A percentile compares a stretch with the other conserved stretches of the same genome.
Evolutionary conservation across 2,113 vertebrate genomes (phyloP).

Genomic region (Myiagra hebetior): DNA sequence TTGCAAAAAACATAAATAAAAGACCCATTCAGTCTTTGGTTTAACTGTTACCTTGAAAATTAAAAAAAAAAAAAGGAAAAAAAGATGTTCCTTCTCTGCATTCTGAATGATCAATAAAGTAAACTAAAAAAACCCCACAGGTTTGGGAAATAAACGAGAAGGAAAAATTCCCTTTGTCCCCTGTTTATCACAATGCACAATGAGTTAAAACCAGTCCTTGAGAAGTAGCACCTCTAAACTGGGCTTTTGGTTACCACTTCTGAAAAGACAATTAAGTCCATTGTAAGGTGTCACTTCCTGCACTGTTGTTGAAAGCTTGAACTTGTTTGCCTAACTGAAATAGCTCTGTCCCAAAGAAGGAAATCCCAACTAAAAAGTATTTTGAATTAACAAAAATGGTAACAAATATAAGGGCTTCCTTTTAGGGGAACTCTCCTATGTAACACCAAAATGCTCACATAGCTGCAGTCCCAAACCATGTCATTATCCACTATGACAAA

Average conservation of each 20-base stretch:
- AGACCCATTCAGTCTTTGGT: accelerated
- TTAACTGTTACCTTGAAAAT: not conserved
- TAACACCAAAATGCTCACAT: not conserved
- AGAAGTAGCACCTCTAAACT: accelerated
- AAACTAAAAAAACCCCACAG: accelerated
- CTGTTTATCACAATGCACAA: not conserved
- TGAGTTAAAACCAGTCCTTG: not conserved
- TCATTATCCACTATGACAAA: not conserved
- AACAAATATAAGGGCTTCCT: not conserved
- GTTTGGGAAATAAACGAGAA: not conserved
- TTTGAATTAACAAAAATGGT: not conserved
- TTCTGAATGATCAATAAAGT: not conserved
- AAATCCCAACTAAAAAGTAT: not conserved
- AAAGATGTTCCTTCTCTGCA: accelerated
- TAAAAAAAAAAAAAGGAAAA: accelerated
- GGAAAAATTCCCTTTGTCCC: not conserved
- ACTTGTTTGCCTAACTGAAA: not conserved
- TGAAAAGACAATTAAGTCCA: not conserved
- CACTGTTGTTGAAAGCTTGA: not conserved
- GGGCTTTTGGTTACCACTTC: not conserved
- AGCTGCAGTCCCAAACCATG: not conserved
- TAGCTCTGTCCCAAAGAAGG: not conserved
- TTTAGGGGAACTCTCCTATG: not conserved
- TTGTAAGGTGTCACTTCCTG: not conserved
- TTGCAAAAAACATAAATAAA: not conserved